Base-by-base conservation (phyloP, 2,113 vertebrate species). In the Turdus rufiventris region DNA sequence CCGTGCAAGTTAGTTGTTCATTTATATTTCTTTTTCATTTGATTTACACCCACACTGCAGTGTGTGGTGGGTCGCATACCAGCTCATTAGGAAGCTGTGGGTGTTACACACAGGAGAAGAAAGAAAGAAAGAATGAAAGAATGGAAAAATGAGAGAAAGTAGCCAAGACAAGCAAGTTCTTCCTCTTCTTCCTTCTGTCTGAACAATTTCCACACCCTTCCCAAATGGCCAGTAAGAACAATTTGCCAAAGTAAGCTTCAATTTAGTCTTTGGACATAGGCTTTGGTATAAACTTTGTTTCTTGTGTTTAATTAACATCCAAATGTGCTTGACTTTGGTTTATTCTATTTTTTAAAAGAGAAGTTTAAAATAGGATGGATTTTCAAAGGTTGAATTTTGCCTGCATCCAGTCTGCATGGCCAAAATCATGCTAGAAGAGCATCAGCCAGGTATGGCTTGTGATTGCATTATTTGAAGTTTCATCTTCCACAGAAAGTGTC, bases 141-240 rank as follows among this genome's bases (percentile, higher is more conserved):
- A 93, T 94, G 94, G 96, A 97, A 97, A 96, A 96, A 97, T 89
- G 85, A 96, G 85, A 60, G 43, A 93, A 96, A 94, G 93, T 95
- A 70, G 98, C 98, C 98, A 98, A 98, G 96, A 97, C 96, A 98
- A 98, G 97, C 98, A 98, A 97, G 96, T 96, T 97, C 97, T 97
- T 98, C 97, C 95, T 97, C 97, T 93, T 97, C 97, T 97, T 97
- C 86, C 93, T 96, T 96, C 90, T 96, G 96, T 97, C 97, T 98
- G 96, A 96, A 95, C 77, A 93, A 82, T 68, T 86, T 96, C 96
- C 88, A 80, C 90, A 94, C 94, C 96, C 95, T 90, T 97, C 94
- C 96, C 95, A 94, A 96, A 92, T 86, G 67, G 88, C 96, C 89
- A 45, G 66, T 76, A 67, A 53, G 18, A 68, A 26, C 12, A 33